Evolutionary conservation across 2,113 vertebrate species (phyloP).

Genomic region (Megaleporinus macrocephalus): DNA sequence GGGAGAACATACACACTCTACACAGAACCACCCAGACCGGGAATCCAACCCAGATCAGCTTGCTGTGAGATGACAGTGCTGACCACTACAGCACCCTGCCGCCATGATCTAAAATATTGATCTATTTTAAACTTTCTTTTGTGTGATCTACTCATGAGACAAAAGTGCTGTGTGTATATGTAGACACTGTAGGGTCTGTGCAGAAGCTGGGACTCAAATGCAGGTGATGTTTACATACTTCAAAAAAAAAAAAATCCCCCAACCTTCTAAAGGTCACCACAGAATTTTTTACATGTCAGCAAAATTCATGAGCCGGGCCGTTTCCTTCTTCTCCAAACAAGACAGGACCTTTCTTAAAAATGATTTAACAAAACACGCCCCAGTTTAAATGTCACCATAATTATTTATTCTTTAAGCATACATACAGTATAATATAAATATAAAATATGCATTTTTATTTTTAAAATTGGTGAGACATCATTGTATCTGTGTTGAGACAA

Average conservation of each 20-base stretch:
- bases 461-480: conserved; percentile 86
- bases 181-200: no score
- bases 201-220: neutral
- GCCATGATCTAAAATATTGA: no score
- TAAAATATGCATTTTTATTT: conserved; percentile 84
- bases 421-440: conserved; percentile 88
- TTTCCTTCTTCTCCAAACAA: no score
- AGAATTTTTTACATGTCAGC: neutral
- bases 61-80: no score
- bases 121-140: no score
- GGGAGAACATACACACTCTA: no score
- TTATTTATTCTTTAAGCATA: conserved; percentile 78
- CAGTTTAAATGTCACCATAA: conserved; percentile 80
- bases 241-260: neutral
- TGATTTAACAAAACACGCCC: neutral
- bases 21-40: no score
- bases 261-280: neutral
- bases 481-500: conserved; percentile 85
- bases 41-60: no score
- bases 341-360: neutral
- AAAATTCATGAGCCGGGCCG: neutral
- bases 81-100: no score
- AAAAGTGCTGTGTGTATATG: neutral
- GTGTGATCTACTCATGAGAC: no score
- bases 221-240: neutral